phyloP scores from a whole-genome alignment of 2,797 vertebrate genomes.

The Acrossocheilus wenchowensis region DNA sequence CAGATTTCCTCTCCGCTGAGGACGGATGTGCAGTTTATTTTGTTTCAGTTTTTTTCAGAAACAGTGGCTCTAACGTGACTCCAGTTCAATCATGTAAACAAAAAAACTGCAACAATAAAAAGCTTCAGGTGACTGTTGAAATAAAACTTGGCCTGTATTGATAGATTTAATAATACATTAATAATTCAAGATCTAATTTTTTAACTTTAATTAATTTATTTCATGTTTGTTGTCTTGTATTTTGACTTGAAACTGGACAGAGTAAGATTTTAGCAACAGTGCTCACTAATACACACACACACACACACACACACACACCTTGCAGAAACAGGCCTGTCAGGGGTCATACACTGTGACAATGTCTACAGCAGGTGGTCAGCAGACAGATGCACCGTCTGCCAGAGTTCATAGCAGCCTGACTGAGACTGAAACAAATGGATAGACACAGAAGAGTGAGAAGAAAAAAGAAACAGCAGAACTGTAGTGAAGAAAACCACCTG shows the following conservation, averaged over 20 bases:
- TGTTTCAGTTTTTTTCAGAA: not conserved
- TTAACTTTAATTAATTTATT: not conserved
- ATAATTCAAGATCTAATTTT: not conserved
- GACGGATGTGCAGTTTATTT: conserved; percentile 21
- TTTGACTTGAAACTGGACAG: not conserved
- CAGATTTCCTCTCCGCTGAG: conserved; percentile 41
- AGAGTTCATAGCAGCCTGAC: conserved; percentile 54
- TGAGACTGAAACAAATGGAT: conserved; percentile 30
- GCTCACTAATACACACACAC: conserved; percentile 17
- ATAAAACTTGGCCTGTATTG: not conserved
- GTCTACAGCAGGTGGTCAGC: conserved; percentile 50
- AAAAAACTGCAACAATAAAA: not conserved
- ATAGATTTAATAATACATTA: not conserved
- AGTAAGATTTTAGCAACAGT: not conserved
- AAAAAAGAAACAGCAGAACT: conserved; percentile 38
- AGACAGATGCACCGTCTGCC: conserved; percentile 46
- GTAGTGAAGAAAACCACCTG: conserved; percentile 57
- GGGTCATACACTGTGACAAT: conserved; percentile 40
- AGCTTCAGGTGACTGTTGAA: not conserved
- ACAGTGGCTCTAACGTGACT: conserved; percentile 1
- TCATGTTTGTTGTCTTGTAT: not conserved
- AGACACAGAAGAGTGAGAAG: conserved; percentile 18
- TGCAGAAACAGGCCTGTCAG: conserved; percentile 22
- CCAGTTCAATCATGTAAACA: not conserved
- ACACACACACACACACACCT: conserved; percentile 32